These are phyloP conservation scores for Spilogale gracilis DNA, from an alignment of 2,113 vertebrate species.

Conservation along the genomic window DNA sequence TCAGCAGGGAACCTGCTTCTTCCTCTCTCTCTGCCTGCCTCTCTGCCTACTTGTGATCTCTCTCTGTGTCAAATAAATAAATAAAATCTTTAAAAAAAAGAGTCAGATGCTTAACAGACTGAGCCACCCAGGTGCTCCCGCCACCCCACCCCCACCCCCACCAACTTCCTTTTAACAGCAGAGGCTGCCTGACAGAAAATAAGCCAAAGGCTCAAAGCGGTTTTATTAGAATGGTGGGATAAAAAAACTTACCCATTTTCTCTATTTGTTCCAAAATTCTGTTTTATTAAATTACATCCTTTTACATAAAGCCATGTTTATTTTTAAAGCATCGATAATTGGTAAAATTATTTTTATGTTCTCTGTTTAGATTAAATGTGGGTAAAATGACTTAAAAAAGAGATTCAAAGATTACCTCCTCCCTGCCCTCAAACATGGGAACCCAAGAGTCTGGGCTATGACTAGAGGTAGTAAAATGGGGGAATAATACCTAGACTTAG, in stretches of 20 bases:
- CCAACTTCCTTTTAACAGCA: neutral
- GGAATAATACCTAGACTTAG: neutral
- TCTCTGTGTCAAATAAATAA: too few species aligned
- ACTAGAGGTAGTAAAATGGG: neutral
- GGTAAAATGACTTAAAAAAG: conserved; percentile 11
- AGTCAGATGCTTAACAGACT: neutral
- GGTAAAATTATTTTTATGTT: neutral
- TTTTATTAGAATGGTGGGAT: conserved; percentile 5
- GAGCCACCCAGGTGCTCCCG: too few species aligned
- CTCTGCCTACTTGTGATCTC: too few species aligned
- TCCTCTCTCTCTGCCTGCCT: too few species aligned
- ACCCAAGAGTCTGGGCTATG: neutral
- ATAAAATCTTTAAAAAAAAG: too few species aligned
- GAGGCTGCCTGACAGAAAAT: neutral
- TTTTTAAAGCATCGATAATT: neutral
- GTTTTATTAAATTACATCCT: neutral
- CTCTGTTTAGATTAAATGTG: conserved; percentile 33
- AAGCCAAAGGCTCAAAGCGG: neutral
- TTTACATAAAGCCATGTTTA: neutral
- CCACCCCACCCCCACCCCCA: neutral
- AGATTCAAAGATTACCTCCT: neutral
- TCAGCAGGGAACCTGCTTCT: too few species aligned
- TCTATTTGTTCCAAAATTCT: neutral
- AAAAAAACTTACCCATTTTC: neutral
- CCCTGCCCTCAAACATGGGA: neutral